These are phyloP conservation scores for Leucophenga maculata DNA, from an alignment of 2,888 invertebrate genomes.

Conservation along the genomic window DNA sequence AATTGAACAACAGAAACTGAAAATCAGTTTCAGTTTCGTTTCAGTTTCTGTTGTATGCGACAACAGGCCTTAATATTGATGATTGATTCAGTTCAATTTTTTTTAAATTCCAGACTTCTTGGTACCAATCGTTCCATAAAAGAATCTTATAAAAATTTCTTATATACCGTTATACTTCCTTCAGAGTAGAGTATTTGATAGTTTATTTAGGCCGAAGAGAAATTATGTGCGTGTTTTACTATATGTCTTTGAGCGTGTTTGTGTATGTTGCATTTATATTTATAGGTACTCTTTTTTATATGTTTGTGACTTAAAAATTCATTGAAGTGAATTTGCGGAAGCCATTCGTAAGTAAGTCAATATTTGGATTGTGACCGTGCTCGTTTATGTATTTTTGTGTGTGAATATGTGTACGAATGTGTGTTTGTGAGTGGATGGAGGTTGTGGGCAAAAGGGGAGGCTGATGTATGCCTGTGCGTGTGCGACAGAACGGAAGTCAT, in stretches of 20 bases:
- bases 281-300: conserved; percentile 18
- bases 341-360: conserved; percentile 53
- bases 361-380: conserved; percentile 42
- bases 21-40: no score
- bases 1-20: no score
- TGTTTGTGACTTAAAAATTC: conserved; percentile 21
- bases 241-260: conserved; percentile 25
- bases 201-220: no score
- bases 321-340: conserved; percentile 53
- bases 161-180: background rate
- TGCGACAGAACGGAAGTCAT: conserved; percentile 54
- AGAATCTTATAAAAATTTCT: no score
- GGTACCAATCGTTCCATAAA: no score
- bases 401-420: background rate
- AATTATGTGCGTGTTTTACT: background rate
- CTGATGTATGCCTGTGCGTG: background rate
- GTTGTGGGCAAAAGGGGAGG: no score
- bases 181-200: no score
- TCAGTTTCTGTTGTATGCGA: no score
- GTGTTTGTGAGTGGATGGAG: background rate
- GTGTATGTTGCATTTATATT: conserved; percentile 33
- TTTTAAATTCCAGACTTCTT: no score
- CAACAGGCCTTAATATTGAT: no score
- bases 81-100: no score
- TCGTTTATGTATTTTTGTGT: conserved; percentile 12